Evolutionary conservation across 2,113 vertebrate genomes (phyloP).

Genomic region (Xiphias gladius): DNA sequence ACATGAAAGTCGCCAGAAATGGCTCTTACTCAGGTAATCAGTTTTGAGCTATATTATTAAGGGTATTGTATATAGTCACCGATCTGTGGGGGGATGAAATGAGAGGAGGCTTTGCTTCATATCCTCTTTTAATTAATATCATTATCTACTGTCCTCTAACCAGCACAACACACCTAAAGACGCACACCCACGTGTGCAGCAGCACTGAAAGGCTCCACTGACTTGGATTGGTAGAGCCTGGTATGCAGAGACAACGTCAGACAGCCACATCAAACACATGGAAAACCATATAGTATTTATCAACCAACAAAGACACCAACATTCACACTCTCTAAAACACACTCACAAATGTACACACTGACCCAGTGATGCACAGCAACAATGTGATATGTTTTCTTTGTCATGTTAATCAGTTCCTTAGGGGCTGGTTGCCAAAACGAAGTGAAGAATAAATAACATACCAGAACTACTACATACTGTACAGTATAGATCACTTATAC

Average conservation of each 20-base stretch:
- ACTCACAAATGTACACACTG: not conserved
- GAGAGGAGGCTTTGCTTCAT: slow-evolving; percentile 71
- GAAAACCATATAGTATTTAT: slow-evolving; percentile 67
- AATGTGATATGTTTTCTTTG: slow-evolving; percentile 66
- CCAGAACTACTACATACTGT: slow-evolving; percentile 45
- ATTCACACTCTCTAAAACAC: slow-evolving; percentile 30
- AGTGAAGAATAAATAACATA: slow-evolving; percentile 60
- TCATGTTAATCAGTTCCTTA: slow-evolving; percentile 73
- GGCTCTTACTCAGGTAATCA: slow-evolving; percentile 19
- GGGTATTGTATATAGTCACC: slow-evolving; percentile 62
- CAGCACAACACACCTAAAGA: slow-evolving; percentile 36
- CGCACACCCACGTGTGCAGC: slow-evolving; percentile 33
- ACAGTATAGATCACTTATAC: slow-evolving; percentile 38
- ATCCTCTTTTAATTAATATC: slow-evolving; percentile 78
- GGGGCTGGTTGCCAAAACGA: slow-evolving; percentile 58
- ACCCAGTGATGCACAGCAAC: slow-evolving; percentile 29
- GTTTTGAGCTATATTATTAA: slow-evolving; percentile 52
- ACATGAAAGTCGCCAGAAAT: slow-evolving; percentile 27
- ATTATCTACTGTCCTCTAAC: slow-evolving; percentile 64
- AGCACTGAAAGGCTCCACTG: slow-evolving; percentile 12
- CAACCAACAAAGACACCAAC: slow-evolving; percentile 43
- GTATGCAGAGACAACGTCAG: slow-evolving; percentile 40
- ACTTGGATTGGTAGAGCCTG: slow-evolving; percentile 16
- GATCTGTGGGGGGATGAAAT: slow-evolving; percentile 64
- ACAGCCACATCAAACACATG: slow-evolving; percentile 58